These are phyloP conservation scores for Tetragonula carbonaria DNA, from an alignment of 2,888 invertebrate genomes.

Conservation along the genomic window DNA sequence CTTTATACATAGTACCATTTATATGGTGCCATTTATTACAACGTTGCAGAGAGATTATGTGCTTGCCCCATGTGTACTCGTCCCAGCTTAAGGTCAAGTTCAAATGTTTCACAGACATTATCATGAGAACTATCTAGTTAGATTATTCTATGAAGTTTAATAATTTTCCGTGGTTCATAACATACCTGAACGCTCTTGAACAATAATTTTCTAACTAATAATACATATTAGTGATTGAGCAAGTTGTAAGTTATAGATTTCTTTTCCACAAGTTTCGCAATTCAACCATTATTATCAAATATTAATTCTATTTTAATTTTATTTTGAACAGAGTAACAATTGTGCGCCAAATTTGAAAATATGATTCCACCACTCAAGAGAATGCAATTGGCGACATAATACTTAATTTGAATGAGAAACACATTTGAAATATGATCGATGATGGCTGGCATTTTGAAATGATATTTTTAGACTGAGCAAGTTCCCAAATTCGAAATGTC, in stretches of 20 bases:
- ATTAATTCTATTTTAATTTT: neutral
- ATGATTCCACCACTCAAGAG: neutral
- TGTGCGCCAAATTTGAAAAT: neutral
- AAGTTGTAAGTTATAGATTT: neutral
- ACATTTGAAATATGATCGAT: neutral
- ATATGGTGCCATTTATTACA: conserved; percentile 10
- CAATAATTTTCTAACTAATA: neutral
- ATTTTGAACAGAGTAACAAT: neutral
- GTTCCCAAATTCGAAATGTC: conserved; percentile 19
- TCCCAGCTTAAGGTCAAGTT: conserved; percentile 44
- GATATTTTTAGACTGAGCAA: conserved; percentile 24
- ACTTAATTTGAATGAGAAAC: neutral
- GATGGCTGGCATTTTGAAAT: conserved; percentile 2
- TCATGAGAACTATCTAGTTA: neutral
- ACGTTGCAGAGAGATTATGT: conserved; percentile 28
- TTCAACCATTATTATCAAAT: neutral
- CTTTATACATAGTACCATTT: neutral
- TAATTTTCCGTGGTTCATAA: neutral
- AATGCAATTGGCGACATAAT: neutral
- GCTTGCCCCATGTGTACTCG: neutral
- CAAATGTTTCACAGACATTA: conserved; percentile 32
- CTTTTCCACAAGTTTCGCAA: neutral
- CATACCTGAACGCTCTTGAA: neutral
- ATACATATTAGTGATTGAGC: neutral
- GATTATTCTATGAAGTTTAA: neutral